Base-by-base conservation (phyloP, 1,140 invertebrate species). In the Phymorhynchus buccinoides region DNA sequence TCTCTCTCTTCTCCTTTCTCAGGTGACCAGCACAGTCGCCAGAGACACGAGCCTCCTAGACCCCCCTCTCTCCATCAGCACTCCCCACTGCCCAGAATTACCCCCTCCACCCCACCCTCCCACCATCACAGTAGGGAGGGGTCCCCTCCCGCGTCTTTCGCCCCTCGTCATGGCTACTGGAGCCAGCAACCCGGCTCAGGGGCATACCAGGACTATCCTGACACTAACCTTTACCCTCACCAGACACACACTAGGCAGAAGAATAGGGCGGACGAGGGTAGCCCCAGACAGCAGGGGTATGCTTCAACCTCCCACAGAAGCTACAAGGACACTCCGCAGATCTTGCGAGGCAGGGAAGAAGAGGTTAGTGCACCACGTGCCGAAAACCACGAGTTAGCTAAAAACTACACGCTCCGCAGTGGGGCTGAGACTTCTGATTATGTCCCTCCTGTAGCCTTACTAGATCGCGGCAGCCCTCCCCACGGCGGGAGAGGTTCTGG, bases 71-170 rank as follows among this genome's bases (percentile, higher is more conserved):
- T 44, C 22, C 79, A 83, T 35, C 86, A 81, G 48, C 86, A 87
- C 62, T 86, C 88, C 56, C 86, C 88, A 14, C 81, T 88, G 41
- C 88, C 88, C 80, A 86, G 84, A 87, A 87, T 88, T 42, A 84
- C 84, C 80, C 68, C 84, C 30, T 32, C 81, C 32, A 82, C 41
- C 22, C 73, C 84, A 16, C 4, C 56, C 56, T 32, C 37, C 35
- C 75, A n/a, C n/a, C n/a, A n/a, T n/a, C n/a, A 75, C 37, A 85
- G 84, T 52, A 56, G 66, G 1, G 84, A 79, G 22, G 81, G 32
- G 44, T 75, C 81, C 27, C 82, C 81, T 37, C 16, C 30, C 37
- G 52, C 78, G 3, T 39, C 42, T 52, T 42, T 44, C 78, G 6
- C 52, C 56, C 56, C n/a, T 37, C 52, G 52, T 62, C 30, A 62